Conservation (phyloP, 2,888 invertebrate genomes). For the Amblyteles armatorius region DNA sequence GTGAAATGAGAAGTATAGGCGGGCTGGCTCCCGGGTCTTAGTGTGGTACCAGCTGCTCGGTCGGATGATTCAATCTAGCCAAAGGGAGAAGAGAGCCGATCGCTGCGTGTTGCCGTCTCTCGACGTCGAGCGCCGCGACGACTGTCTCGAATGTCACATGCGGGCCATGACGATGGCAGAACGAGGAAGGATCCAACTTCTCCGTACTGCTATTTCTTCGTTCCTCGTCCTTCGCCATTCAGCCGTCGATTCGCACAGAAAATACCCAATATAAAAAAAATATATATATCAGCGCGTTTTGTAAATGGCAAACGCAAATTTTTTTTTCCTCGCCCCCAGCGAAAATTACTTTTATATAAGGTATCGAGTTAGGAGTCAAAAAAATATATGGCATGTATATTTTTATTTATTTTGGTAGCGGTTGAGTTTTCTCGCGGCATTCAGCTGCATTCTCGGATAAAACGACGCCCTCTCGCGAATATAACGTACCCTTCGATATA, state of each 20-base stretch:
- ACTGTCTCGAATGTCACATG: constrained; percentile 78
- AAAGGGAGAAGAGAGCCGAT: constrained; percentile 41
- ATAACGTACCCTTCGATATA: no score
- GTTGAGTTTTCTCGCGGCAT: no score
- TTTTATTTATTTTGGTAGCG: no score
- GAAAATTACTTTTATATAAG: no score
- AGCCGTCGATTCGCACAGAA: neutral
- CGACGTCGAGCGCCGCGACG: constrained; percentile 55
- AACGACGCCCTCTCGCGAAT: no score
- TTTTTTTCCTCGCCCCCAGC: neutral
- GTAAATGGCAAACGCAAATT: neutral
- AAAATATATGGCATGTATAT: no score
- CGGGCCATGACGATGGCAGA: constrained; percentile 68
- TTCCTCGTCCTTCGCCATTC: constrained; percentile 26
- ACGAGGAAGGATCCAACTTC: constrained; percentile 40
- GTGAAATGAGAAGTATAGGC: neutral
- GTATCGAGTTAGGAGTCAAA: no score
- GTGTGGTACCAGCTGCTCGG: constrained; percentile 65
- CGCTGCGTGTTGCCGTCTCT: constrained; percentile 25
- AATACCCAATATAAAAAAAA: neutral
- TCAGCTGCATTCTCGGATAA: no score
- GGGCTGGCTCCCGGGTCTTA: neutral
- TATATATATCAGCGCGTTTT: no score
- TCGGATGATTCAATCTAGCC: constrained; percentile 67
- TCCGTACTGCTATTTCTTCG: constrained; percentile 18